Base-by-base conservation (phyloP, 2,113 vertebrate genomes). In the Engystomops pustulosus region DNA sequence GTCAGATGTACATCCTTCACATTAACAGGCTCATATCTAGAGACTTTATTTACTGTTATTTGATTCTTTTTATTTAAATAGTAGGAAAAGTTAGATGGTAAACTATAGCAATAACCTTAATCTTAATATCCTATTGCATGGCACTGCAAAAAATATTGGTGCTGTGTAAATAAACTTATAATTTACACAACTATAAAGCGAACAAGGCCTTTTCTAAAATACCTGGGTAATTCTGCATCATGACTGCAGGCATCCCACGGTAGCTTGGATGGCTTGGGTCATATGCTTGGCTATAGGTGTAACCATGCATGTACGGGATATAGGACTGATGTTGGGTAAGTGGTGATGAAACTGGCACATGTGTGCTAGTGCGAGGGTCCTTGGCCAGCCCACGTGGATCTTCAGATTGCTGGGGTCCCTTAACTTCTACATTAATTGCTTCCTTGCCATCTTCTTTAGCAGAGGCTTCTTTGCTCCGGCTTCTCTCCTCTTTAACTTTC, bases 161-260 rank as follows among this genome's bases (percentile, higher is more conserved):
- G n/a, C n/a, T n/a, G n/a, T n/a, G n/a, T n/a, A n/a, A n/a, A n/a
- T n/a, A n/a, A n/a, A n/a, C n/a, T n/a, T n/a, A n/a, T n/a, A n/a
- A n/a, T n/a, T n/a, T n/a, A n/a, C n/a, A n/a, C n/a, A n/a, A n/a
- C n/a, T n/a, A n/a, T n/a, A n/a, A n/a, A n/a, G n/a, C n/a, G n/a
- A n/a, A n/a, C n/a, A n/a, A n/a, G n/a, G n/a, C n/a, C n/a, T n/a
- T n/a, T n/a, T 41, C 38, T 41, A 6, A n/a, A 55, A 55, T 95
- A 99, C 98, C 97, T 98, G 98, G 96, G 91, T 99, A 99, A 87
- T 97, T 99, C 90, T 98, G 98, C 98, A 99, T 99, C 98, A 99
- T 98, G 90, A 99, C 96, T 0, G 98, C 95, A 58, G 98, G 95
- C 96, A 99, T 95, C 85, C 95, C 94, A 65, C 98, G 94, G 91